Percentiles rank a stretch among this genome's conserved stretches.
Conservation (phyloP, 2,113 vertebrate genomes). For the Forbesichthys agassizii region DNA sequence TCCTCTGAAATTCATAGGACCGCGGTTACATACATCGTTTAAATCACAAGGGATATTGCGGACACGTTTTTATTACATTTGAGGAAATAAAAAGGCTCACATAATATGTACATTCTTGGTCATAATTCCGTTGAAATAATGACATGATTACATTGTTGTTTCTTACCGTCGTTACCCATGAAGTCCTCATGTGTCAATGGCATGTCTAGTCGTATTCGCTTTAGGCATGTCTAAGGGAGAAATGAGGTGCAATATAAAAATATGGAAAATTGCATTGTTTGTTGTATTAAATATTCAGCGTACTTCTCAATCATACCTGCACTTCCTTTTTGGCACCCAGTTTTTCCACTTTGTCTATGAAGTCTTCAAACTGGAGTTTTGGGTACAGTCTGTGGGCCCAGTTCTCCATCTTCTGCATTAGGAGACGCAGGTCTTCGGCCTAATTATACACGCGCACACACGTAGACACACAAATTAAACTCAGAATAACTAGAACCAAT, state of each 20-base stretch:
- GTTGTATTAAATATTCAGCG: neutral
- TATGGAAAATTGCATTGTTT: neutral
- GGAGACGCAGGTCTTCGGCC: constrained; percentile 85
- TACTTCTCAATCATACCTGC: constrained; percentile 80
- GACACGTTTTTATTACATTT: too few relatives aligned
- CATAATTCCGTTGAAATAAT: too few relatives aligned
- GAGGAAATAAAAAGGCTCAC: neutral
- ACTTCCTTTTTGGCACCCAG: constrained; percentile 93
- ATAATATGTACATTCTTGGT: neutral
- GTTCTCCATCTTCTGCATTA: constrained; percentile 93
- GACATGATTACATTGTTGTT: neutral
- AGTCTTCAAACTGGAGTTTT: constrained; percentile 92
- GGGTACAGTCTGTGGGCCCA: constrained; percentile 95
- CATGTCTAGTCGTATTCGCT: constrained; percentile 93
- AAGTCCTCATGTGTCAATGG: constrained; percentile 89
- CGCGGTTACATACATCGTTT: too few relatives aligned
- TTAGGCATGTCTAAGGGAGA: constrained; percentile 88
- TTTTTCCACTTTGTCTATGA: constrained; percentile 86
- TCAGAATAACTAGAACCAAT: neutral
- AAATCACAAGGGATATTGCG: too few relatives aligned
- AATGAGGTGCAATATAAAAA: rapidly evolving
- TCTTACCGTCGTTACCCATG: constrained; percentile 72
- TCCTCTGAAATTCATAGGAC: too few relatives aligned
- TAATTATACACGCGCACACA: constrained; percentile 41
- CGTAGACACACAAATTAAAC: neutral